phyloP scores from a whole-genome alignment of 1,140 invertebrate species.

The Neodiprion pinetum region DNA sequence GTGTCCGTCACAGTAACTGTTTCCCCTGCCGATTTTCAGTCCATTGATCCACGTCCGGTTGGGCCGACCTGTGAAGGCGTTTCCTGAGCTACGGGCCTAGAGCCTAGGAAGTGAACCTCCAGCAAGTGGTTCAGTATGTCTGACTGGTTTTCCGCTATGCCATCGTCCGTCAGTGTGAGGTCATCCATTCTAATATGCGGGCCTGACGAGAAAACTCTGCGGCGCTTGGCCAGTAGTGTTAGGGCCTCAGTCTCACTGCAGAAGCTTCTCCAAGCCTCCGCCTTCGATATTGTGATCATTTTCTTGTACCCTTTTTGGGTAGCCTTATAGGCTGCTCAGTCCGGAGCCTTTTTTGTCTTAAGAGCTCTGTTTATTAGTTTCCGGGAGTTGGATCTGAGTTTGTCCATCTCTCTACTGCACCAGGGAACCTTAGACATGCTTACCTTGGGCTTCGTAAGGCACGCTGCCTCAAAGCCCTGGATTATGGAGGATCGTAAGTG shows the following conservation, averaged over 20 bases:
- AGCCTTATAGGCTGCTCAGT: not conserved
- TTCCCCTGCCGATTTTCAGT: not conserved
- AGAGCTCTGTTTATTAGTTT: conserved; percentile 12
- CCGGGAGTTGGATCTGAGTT: conserved; percentile 2
- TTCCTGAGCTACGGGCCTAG: not conserved
- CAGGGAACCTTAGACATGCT: not conserved
- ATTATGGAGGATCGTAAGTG: not conserved
- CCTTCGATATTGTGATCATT: conserved; percentile 13
- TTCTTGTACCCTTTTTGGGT: conserved; percentile 17
- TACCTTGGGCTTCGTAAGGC: not conserved
- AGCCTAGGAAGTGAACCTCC: conserved; percentile 15
- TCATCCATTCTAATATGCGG: not conserved
- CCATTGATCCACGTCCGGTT: not conserved
- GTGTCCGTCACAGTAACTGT: no score
- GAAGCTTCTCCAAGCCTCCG: conserved; percentile 13
- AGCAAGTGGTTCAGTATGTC: not conserved
- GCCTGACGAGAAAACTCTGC: conserved; percentile 14
- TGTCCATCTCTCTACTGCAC: conserved; percentile 4
- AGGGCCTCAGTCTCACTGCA: not conserved
- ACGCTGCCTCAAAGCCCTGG: not conserved
- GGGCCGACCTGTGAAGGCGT: not conserved
- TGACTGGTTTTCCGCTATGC: no score
- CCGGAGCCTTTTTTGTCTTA: not conserved
- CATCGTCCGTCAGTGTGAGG: no score
- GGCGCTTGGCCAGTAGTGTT: conserved; percentile 11